Evolutionary conservation across 2,888 invertebrate genomes (phyloP).

Genomic region (Tiphia femorata): DNA sequence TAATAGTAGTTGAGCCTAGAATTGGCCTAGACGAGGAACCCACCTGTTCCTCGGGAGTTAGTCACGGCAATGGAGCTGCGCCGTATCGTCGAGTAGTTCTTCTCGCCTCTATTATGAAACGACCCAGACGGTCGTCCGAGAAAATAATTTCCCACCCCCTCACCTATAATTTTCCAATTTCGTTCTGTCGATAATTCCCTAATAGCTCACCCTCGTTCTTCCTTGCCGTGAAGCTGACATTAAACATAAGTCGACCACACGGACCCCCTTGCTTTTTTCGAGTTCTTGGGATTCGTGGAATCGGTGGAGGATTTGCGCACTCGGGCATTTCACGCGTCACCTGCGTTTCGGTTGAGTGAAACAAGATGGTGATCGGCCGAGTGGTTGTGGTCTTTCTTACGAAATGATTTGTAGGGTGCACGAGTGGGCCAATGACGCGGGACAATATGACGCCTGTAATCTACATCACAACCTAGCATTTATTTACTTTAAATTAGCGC

Average conservation of each 20-base stretch:
- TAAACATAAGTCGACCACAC: slow-evolving; percentile 10
- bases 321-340: background rate
- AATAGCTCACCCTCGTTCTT: slow-evolving; percentile 53
- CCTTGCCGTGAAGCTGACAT: slow-evolving; percentile 42
- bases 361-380: no score
- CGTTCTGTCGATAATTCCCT: slow-evolving; percentile 51
- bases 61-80: slow-evolving; percentile 43
- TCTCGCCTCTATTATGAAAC: slow-evolving; percentile 45
- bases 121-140: slow-evolving; percentile 21
- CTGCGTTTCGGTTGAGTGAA: no score
- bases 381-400: no score
- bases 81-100: slow-evolving; percentile 28
- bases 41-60: slow-evolving; percentile 44
- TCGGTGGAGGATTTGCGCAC: background rate
- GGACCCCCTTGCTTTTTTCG: background rate
- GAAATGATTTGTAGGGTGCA: no score
- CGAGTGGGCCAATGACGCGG: no score
- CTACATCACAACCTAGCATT: no score
- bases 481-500: no score
- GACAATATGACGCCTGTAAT: no score
- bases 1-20: no score
- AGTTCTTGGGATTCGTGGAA: background rate
- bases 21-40: slow-evolving; percentile 40
- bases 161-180: slow-evolving; percentile 57
- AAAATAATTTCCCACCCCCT: slow-evolving; percentile 36